These are phyloP conservation scores for Butorides virescens DNA, from an alignment of 2,113 vertebrate genomes.

Conservation along the genomic window DNA sequence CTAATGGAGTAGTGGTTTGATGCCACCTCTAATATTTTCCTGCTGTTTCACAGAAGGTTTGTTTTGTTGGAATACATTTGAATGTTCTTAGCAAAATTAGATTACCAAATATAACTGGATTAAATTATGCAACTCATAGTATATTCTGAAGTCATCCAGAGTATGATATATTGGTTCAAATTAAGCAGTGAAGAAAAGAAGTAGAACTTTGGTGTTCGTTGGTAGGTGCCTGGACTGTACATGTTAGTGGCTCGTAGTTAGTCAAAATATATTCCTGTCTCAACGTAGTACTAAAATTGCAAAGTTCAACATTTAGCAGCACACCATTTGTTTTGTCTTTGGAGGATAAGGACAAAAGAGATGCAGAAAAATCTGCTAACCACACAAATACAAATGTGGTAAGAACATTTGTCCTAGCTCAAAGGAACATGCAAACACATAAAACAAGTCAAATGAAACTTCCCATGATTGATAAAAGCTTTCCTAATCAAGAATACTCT, in stretches of 20 bases:
- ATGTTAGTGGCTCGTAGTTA: background rate
- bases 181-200: background rate
- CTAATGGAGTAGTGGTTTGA: constrained; percentile 13
- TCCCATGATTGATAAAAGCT: background rate
- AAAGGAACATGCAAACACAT: background rate
- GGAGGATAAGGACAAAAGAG: background rate
- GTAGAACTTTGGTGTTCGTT: background rate
- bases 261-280: constrained; percentile 45
- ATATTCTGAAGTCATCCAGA: background rate
- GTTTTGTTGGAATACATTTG: background rate
- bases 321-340: constrained; percentile 52
- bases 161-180: background rate
- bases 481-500: background rate
- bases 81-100: constrained; percentile 27
- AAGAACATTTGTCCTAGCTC: constrained; percentile 4
- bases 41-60: constrained; percentile 14
- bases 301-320: constrained; percentile 15
- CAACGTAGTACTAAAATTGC: background rate
- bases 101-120: constrained; percentile 20
- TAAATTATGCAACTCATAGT: background rate
- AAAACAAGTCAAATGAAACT: constrained; percentile 16
- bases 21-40: constrained; percentile 41
- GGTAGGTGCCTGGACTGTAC: background rate
- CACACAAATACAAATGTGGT: background rate
- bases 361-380: constrained; percentile 28